These are phyloP conservation scores for Rhamphomyia laevipes DNA, from an alignment of 2,888 invertebrate genomes.

Conservation along the genomic window DNA sequence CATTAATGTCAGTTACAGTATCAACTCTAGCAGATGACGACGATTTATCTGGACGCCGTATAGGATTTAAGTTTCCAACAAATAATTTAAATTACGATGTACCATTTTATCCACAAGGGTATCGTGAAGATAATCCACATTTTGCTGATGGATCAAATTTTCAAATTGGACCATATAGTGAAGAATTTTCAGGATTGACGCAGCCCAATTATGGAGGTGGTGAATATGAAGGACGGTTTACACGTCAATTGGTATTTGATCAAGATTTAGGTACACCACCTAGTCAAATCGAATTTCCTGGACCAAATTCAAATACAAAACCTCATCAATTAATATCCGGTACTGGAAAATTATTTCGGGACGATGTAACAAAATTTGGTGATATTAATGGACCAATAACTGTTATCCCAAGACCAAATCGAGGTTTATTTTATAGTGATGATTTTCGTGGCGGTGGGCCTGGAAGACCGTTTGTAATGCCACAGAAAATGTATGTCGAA, in stretches of 20 bases:
- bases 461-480: conserved; percentile 26
- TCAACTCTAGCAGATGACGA: conserved; percentile 14
- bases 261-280: conserved; percentile 20
- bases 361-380: conserved; percentile 38
- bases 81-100: conserved; percentile 31
- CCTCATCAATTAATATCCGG: conserved; percentile 23
- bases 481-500: conserved; percentile 34
- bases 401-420: conserved; percentile 29
- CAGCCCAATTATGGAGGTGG: not conserved
- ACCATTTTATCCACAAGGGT: conserved; percentile 35
- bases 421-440: conserved; percentile 31
- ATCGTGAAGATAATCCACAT: conserved; percentile 34
- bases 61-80: conserved; percentile 35
- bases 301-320: conserved; percentile 27
- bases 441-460: conserved; percentile 18
- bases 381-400: conserved; percentile 37
- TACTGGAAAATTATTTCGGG: conserved; percentile 29
- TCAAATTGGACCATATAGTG: conserved; percentile 29
- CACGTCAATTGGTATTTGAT: conserved; percentile 29
- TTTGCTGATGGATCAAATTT: conserved; percentile 26
- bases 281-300: conserved; percentile 33
- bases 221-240: conserved; percentile 24
- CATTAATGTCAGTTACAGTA: not conserved
- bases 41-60: conserved; percentile 32
- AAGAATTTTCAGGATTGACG: conserved; percentile 22